Evolutionary conservation across 2,888 invertebrate genomes (phyloP), one percentile per base, ranked within the genome.

Genomic region (Palloptera scutellata): DNA sequence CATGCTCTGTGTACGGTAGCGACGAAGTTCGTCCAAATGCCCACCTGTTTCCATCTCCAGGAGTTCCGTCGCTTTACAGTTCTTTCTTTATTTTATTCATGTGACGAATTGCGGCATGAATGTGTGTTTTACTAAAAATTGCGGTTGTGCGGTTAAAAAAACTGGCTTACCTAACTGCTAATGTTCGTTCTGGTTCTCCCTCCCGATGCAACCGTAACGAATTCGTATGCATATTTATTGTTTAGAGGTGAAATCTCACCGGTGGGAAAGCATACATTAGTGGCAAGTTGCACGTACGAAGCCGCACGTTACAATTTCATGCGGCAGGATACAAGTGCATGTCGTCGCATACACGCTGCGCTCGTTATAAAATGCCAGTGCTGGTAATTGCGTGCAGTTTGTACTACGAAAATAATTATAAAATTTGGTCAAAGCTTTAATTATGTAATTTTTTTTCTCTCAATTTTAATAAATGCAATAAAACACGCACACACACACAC

Each of bases 191-290:
- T 30, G 2, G 30, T 30, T 30, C 30, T 30, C 30, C 30, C 30
- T 30, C 6, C 6, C 30, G 57, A 59, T 51, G 61, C 40, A 30
- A 57, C 64, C 59, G 59, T 65, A 65, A 59, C 64, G 64, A 51
- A 52, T 61, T 19, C 43, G 19, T 48, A 74, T 70, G 76, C 76
- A 74, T 71, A 73, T 75, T 78, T 76, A 78, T 77, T 75, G 76
- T 77, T 75, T 76, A 74, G 72, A 12, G 20, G 19, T 54, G 73
- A 65, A 60, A 54, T 61, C 71, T 72, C 53, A 60, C 45, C 59
- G 5, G 60, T 55, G 66, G 55, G 60, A 67, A 63, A 64, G 64
- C 60, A 67, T 64, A 64, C 60, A 60, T 43, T 67, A 64, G 67
- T 48, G 67, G 63, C 67, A 67, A 58, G 59, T 63, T 62, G 45